A percentile compares a stretch with the other conserved stretches of the same genome.
These are phyloP conservation scores for Chaetodon auriga DNA, from an alignment of 2,113 vertebrate genomes.

Conservation along the genomic window DNA sequence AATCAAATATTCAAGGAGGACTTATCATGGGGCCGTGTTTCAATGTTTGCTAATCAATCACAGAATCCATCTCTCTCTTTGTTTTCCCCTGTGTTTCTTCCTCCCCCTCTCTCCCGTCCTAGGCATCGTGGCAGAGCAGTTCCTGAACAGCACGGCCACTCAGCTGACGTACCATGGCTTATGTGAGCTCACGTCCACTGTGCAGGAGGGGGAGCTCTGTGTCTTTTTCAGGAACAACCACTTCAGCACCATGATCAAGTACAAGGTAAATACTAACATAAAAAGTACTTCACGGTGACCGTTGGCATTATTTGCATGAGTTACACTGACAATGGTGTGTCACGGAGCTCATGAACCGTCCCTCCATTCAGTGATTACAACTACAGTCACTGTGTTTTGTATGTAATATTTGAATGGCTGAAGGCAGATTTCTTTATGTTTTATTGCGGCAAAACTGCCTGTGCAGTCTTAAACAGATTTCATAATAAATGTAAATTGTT, in stretches of 20 bases:
- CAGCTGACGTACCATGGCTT: conserved; percentile 98
- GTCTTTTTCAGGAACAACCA: conserved; percentile 99
- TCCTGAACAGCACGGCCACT: conserved; percentile 96
- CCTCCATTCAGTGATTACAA: neutral
- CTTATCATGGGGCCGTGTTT: neutral
- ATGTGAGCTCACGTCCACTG: conserved; percentile 95
- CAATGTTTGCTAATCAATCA: neutral
- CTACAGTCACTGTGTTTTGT: neutral
- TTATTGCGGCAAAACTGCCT: neutral
- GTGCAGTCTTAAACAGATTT: neutral
- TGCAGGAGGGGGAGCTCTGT: conserved; percentile 98
- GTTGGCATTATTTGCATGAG: neutral
- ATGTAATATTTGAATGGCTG: neutral
- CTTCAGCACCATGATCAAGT: conserved; percentile 99
- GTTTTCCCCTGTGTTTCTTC: neutral
- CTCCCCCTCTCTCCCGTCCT: neutral
- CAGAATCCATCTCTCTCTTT: neutral
- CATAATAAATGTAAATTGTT: neutral
- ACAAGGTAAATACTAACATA: conserved; percentile 88
- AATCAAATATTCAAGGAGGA: neutral
- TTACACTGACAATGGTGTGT: neutral
- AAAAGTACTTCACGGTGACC: neutral
- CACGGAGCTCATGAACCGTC: neutral
- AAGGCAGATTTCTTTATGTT: neutral
- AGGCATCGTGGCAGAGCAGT: conserved; percentile 98